Evolutionary conservation across 1,140 invertebrate genomes (phyloP), one percentile per base, ranked within the genome.

Genomic region (Orius insidiosus): DNA sequence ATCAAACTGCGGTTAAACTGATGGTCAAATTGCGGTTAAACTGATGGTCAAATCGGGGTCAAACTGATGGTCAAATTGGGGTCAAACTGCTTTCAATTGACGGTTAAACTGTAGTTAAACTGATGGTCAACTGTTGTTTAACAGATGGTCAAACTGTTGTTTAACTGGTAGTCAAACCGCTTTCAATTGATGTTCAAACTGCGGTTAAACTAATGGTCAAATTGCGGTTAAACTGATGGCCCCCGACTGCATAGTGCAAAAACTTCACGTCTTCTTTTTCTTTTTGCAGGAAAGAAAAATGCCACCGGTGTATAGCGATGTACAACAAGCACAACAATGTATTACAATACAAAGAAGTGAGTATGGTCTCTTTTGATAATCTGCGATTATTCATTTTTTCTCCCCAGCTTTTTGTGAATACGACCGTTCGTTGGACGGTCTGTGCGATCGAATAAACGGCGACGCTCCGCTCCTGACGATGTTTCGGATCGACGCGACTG

Each of bases 281-380:
- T 52, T 53, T 51, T 68, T 71, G 13, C 61, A 71, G 68, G 11
- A 51, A 57, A 7, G 65, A 67, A 2, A 64, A 60, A 55, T 88
- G 84, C 66, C 84, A 81, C 66, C 75, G 81, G 49, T 92, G 87
- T 67, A 75, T 93, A 57, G 86, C 90, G 53, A 88, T 92, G 61
- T 84, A 89, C 59, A 83, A 88, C 62, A 87, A 87, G 59, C 87
- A 93, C 67, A 70, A 74, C 55, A 90, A 90, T 66, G 85, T 92
- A 51, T 70, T 92, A 53, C 86, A 93, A 64, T 93, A 90, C 68
- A 93, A 93, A 84, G 87, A 92, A 75, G n/a, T n/a, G n/a, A 89
- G 87, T 93, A 70, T 87, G 86, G 88, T 63, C 39, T 7, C 13
- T 13, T 48, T 11, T 37, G 11, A 15, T 42, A 4, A 14, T 8